Evolutionary conservation across 2,113 vertebrate genomes (phyloP).

Genomic region (Ctenomys sociabilis): DNA sequence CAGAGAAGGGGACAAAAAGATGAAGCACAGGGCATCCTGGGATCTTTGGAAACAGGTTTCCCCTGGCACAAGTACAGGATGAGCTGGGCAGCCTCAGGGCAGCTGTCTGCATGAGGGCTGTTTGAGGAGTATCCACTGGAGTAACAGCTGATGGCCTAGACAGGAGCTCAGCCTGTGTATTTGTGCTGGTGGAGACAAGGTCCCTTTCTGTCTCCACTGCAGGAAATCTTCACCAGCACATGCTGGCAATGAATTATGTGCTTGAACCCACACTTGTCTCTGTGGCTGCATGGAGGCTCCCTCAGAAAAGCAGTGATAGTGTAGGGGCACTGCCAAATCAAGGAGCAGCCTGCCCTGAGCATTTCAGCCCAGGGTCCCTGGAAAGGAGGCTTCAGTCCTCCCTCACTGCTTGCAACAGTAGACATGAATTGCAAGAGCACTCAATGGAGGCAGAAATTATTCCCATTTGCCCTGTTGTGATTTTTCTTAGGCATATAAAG

Average conservation of each 20-base stretch:
- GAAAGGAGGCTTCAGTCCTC: slow-evolving; percentile 37
- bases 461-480: slow-evolving; percentile 35
- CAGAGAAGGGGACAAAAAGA: not conserved
- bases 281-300: slow-evolving; percentile 69
- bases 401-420: not conserved
- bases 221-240: slow-evolving; percentile 73
- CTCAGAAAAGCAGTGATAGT: slow-evolving; percentile 77
- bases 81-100: not conserved
- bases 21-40: accelerated
- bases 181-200: slow-evolving; percentile 42
- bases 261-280: slow-evolving; percentile 71
- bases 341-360: not conserved
- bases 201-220: not conserved
- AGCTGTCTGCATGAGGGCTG: slow-evolving; percentile 69
- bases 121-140: slow-evolving; percentile 69
- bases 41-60: accelerated
- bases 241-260: slow-evolving; percentile 53
- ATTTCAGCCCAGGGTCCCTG: slow-evolving; percentile 47
- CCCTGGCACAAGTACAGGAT: slow-evolving; percentile 60
- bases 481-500: slow-evolving; percentile 45
- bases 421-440: slow-evolving; percentile 36
- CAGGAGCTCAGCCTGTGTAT: slow-evolving; percentile 70
- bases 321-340: slow-evolving; percentile 68
- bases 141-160: slow-evolving; percentile 65
- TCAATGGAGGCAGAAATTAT: not conserved